A percentile compares a stretch with the other conserved stretches of the same genome.
Evolutionary conservation across 2,797 vertebrate species (phyloP).

Genomic region (Tapera naevia): DNA sequence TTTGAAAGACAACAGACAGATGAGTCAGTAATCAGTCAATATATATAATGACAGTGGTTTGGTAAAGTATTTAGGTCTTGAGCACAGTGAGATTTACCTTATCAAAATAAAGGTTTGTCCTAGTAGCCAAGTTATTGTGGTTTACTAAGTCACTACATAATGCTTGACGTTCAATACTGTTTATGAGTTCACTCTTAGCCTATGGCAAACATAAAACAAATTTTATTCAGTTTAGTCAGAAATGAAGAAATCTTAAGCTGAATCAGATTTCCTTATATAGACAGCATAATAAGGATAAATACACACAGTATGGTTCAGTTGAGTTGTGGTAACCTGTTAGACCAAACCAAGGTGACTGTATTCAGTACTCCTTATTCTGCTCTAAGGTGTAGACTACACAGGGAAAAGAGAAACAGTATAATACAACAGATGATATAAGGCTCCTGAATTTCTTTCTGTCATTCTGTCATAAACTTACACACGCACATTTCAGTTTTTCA

Average conservation of each 20-base stretch:
- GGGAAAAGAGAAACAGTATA: background rate
- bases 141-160: background rate
- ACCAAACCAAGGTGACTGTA: background rate
- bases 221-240: background rate
- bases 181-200: background rate
- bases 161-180: background rate
- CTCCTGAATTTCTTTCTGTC: background rate
- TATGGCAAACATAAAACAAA: background rate
- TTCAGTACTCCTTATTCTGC: background rate
- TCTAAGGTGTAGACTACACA: background rate
- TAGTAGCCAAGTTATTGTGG: background rate
- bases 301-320: background rate
- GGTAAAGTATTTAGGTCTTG: background rate
- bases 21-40: background rate
- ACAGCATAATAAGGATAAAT: background rate
- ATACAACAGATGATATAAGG: background rate
- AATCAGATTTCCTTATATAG: background rate
- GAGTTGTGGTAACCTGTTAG: rapidly evolving
- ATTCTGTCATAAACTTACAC: background rate
- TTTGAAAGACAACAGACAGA: background rate
- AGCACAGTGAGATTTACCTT: background rate
- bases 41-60: background rate
- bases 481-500: background rate
- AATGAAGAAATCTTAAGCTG: background rate
- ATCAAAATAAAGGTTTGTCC: background rate